phyloP scores from a whole-genome alignment of 2,113 vertebrate genomes.

The Sarotherodon lohbergeri region DNA sequence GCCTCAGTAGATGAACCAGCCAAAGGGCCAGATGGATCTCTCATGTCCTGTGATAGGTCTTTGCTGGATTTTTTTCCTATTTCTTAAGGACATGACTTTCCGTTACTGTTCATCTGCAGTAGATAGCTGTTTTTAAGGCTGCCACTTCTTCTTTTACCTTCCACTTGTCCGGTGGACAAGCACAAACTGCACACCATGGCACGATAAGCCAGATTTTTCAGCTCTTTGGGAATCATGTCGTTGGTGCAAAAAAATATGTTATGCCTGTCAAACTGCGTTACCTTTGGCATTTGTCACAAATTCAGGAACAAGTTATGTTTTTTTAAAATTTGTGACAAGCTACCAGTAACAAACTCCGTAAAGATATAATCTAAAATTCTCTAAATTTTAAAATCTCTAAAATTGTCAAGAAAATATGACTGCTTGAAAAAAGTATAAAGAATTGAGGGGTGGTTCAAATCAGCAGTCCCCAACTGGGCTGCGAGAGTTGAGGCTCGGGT shows the following conservation, averaged over 20 bases:
- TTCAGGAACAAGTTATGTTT: not conserved
- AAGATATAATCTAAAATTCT: not conserved
- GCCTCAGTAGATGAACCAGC: not conserved
- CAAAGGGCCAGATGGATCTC: not conserved
- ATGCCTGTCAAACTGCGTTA: not conserved
- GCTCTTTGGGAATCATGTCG: not conserved
- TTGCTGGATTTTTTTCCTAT: not conserved
- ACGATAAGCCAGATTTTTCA: not conserved
- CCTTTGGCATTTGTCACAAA: not conserved
- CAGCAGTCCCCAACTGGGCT: not conserved
- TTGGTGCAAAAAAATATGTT: not conserved
- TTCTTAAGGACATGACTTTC: not conserved
- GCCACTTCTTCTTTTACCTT: not conserved
- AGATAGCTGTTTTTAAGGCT: not conserved
- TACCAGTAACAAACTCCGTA: not conserved
- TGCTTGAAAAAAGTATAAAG: not conserved
- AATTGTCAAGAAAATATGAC: not conserved
- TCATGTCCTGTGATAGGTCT: not conserved
- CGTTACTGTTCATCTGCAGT: not conserved
- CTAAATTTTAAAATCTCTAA: not conserved
- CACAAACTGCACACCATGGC: not conserved
- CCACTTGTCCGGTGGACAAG: not conserved
- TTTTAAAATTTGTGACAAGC: not conserved
- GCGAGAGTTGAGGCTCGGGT: not conserved
- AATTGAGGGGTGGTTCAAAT: not conserved